phyloP scores from a whole-genome alignment of 2,888 invertebrate species.

The Agapostemon virescens region DNA sequence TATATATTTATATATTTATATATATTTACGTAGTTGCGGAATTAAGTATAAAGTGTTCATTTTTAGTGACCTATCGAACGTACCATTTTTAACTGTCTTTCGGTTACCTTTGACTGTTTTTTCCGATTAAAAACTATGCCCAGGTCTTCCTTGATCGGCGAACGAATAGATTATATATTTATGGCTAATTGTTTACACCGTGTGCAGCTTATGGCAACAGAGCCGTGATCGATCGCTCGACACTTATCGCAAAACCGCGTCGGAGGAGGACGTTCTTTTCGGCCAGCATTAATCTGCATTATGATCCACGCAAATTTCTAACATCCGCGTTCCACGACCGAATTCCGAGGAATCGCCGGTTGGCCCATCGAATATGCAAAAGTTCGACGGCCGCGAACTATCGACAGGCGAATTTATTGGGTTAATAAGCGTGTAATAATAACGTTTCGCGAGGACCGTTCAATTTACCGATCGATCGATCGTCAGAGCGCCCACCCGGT shows the following conservation, averaged over 20 bases:
- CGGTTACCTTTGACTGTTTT: too few species aligned
- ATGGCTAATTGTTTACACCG: too few species aligned
- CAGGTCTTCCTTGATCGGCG: too few species aligned
- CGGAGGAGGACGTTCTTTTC: neutral
- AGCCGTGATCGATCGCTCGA: neutral
- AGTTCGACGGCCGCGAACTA: slow-evolving; percentile 30
- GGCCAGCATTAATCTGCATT: neutral
- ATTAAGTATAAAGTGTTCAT: too few species aligned
- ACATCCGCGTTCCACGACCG: neutral
- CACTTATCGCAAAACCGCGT: neutral
- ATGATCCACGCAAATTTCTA: neutral
- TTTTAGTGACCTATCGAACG: too few species aligned
- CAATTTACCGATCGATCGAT: slow-evolving; percentile 44
- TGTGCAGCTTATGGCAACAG: too few species aligned
- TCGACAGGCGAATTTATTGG: slow-evolving; percentile 52
- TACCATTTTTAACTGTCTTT: too few species aligned
- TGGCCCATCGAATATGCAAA: slow-evolving; percentile 39
- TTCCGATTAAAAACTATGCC: too few species aligned
- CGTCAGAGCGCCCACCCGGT: neutral
- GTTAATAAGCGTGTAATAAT: slow-evolving; percentile 54
- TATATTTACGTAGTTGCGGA: too few species aligned
- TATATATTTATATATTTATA: too few species aligned
- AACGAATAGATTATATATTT: too few species aligned
- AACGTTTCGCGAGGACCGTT: slow-evolving; percentile 20
- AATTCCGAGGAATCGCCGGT: slow-evolving; percentile 21